Percentiles rank a stretch among this genome's conserved stretches.
Evolutionary conservation across 2,888 invertebrate species (phyloP).

Genomic region (Meiosimyza decipiens): DNA sequence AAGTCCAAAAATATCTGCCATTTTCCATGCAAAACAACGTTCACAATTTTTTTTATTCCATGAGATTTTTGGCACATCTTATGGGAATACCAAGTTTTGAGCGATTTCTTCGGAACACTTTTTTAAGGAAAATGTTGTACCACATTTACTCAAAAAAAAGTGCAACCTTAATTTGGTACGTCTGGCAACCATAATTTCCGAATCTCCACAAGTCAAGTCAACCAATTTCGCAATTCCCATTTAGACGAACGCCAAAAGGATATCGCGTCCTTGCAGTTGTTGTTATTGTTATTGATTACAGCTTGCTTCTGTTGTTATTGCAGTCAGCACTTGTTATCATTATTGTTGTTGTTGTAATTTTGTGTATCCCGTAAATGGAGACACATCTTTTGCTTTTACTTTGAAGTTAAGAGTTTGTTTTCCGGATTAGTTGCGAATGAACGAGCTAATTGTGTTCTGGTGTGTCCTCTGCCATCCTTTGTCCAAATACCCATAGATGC

Average conservation of each 20-base stretch:
- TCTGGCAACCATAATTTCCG: neutral
- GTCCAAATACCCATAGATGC: neutral
- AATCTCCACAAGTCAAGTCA: neutral
- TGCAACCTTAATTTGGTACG: neutral
- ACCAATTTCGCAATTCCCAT: neutral
- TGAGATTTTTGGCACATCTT: too few species aligned
- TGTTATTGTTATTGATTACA: constrained; percentile 15
- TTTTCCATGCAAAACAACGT: too few species aligned
- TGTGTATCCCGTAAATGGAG: constrained; percentile 23
- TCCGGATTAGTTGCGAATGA: constrained; percentile 27
- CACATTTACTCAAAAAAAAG: neutral
- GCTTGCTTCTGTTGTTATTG: constrained; percentile 18
- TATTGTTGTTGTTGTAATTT: constrained; percentile 17
- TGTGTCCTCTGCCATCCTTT: neutral
- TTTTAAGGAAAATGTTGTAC: neutral
- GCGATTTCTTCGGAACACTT: too few species aligned
- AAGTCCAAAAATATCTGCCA: too few species aligned
- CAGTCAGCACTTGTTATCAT: constrained; percentile 16
- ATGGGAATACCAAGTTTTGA: too few species aligned
- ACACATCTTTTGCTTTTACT: constrained; percentile 22
- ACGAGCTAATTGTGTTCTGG: constrained; percentile 29
- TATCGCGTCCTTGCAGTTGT: constrained; percentile 17
- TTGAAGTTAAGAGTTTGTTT: constrained; percentile 32
- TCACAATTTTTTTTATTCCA: too few species aligned
- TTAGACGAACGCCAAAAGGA: constrained; percentile 1